Base-by-base conservation (phyloP, 2,888 invertebrate species). In the Clusia tigrina region DNA sequence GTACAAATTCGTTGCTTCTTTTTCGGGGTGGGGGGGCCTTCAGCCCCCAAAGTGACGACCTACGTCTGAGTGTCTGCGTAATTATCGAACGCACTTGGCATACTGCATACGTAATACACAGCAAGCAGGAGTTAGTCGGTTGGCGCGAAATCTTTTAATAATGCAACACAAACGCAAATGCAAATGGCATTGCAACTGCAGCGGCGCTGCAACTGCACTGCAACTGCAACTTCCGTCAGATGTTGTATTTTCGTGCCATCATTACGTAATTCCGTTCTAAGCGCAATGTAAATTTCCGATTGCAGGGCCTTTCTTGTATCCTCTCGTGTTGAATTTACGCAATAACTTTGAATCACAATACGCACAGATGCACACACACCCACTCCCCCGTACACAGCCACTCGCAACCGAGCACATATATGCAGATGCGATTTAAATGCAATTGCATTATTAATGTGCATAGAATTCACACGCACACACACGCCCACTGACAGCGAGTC, bases 181-280 rank as follows among this genome's bases (percentile, higher is more conserved):
- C 42, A 42, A 42, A 42, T 42, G 5, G 20, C 18, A 48, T 22
- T 48, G 22, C 48, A 42, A 42, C n/a, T n/a, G n/a, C n/a, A n/a
- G n/a, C n/a, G n/a, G n/a, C n/a, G n/a, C n/a, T n/a, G n/a, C n/a
- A n/a, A n/a, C n/a, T n/a, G n/a, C n/a, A n/a, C n/a, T n/a, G n/a
- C n/a, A n/a, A n/a, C 22, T 18, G 48, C 48, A 48, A 22, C 48
- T 48, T 20, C 48, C 22, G 48, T 48, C 48, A 48, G 15, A 48
- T 48, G 48, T 48, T 48, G 48, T 15, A 20, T 74, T 74, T 74
- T 74, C 72, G 74, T 74, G 74, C 74, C 74, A 74, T 74, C 70
- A 17, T 42, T 42, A 17, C 42, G 9, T n/a, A 32, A n/a, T 42
- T 48, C 5, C 48, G 22, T 18, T 6, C 48, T 18, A 18, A 22